Conservation (phyloP, 2,888 invertebrate genomes). For the Urechis unicinctus region DNA sequence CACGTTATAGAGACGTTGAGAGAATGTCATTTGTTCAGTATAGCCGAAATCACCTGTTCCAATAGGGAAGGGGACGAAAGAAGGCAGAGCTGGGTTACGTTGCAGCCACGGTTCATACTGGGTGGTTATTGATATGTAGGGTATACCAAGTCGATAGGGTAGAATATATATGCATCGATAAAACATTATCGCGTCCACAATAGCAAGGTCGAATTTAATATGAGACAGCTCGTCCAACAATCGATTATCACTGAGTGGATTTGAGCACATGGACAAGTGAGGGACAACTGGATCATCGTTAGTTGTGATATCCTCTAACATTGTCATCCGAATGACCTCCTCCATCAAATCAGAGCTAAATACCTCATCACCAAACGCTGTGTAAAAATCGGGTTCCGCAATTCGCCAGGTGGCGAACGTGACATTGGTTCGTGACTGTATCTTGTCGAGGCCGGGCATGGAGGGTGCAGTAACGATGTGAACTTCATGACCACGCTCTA, state of each 20-base stretch:
- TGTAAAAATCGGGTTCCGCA: background rate
- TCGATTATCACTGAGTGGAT: slow-evolving; percentile 9
- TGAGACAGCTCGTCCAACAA: slow-evolving; percentile 1
- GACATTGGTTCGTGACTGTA: background rate
- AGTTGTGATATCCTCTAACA: background rate
- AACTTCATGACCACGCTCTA: background rate
- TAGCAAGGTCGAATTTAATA: slow-evolving; percentile 10
- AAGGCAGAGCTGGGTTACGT: slow-evolving; percentile 13
- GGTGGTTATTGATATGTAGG: slow-evolving; percentile 10
- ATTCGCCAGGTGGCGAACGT: background rate
- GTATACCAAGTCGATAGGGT: slow-evolving; percentile 11
- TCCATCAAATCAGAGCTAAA: background rate
- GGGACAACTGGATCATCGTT: background rate
- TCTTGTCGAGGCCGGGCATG: background rate
- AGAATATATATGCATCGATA: slow-evolving; percentile 10
- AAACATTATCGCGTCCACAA: slow-evolving; percentile 12
- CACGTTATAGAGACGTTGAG: slow-evolving; percentile 10
- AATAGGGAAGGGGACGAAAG: slow-evolving; percentile 11
- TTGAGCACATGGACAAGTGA: slow-evolving; percentile 3
- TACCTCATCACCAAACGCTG: background rate
- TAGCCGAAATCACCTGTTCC: background rate
- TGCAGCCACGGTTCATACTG: slow-evolving; percentile 16
- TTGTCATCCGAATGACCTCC: background rate
- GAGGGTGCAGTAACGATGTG: background rate
- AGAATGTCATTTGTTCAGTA: slow-evolving; percentile 14